These are phyloP conservation scores for Mus spretus DNA, from an alignment of 2,797 vertebrate species.

Conservation along the genomic window DNA sequence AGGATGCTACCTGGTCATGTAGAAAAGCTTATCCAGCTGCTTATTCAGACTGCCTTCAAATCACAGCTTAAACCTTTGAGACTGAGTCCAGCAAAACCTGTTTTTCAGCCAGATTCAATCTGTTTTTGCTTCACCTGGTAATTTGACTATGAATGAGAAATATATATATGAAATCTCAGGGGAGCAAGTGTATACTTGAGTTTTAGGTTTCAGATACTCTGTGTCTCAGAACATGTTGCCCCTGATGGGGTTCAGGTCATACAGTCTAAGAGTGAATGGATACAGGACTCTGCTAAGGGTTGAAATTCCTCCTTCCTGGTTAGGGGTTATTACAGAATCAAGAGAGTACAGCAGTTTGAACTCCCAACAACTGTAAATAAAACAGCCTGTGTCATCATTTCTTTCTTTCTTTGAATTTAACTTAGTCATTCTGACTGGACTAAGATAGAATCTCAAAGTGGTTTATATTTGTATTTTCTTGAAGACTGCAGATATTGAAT, in stretches of 20 bases:
- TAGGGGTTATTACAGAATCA: neutral
- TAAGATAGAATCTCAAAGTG: neutral
- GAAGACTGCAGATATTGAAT: no score
- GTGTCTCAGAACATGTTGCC: neutral
- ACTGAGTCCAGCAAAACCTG: neutral
- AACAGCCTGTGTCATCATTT: neutral
- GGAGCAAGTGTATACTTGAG: neutral
- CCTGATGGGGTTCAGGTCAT: neutral
- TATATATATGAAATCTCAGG: neutral
- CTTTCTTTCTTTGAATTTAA: neutral
- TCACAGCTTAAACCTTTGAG: constrained; percentile 46
- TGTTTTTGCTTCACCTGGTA: constrained; percentile 28
- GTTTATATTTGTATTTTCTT: neutral
- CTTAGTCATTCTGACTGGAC: neutral
- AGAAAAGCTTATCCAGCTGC: constrained; percentile 32
- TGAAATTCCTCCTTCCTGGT: neutral
- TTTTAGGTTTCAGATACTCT: neutral
- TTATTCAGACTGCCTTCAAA: constrained; percentile 62
- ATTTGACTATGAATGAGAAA: constrained; percentile 5
- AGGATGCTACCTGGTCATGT: neutral
- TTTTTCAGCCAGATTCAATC: neutral
- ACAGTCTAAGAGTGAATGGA: neutral
- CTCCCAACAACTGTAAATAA: neutral
- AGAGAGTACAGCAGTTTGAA: neutral
- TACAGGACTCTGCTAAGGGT: neutral